These are phyloP conservation scores for Globodera rostochiensis DNA, from an alignment of 1,140 invertebrate genomes.

Conservation along the genomic window DNA sequence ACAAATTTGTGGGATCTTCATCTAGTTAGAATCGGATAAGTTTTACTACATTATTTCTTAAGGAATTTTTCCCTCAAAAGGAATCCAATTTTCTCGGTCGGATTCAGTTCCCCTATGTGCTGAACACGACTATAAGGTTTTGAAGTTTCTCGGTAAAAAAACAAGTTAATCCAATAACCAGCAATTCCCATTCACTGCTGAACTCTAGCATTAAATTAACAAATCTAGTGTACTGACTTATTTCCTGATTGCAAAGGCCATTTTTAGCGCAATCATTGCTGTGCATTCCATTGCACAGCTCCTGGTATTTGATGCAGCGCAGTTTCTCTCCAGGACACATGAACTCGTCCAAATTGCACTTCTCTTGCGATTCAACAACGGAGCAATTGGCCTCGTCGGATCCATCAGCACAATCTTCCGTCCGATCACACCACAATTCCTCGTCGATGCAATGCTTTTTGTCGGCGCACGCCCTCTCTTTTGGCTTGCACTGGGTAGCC, in stretches of 20 bases:
- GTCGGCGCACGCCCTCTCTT: conserved; percentile 70
- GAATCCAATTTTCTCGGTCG: too few relatives aligned
- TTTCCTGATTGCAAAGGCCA: conserved; percentile 37
- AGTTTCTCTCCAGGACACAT: conserved; percentile 45
- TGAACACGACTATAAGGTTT: too few relatives aligned
- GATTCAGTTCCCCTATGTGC: too few relatives aligned
- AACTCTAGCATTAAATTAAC: too few relatives aligned
- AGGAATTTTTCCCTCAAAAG: too few relatives aligned
- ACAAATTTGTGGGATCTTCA: too few relatives aligned
- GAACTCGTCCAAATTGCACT: conserved; percentile 54
- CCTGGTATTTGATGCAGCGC: conserved; percentile 49
- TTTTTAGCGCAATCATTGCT: conserved; percentile 3
- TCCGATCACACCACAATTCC: conserved; percentile 72
- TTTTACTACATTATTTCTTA: too few relatives aligned
- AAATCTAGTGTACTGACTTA: conserved; percentile 1
- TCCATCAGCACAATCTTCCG: conserved; percentile 73
- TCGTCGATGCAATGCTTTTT: conserved; percentile 74
- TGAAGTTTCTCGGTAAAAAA: too few relatives aligned
- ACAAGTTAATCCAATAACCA: too few relatives aligned
- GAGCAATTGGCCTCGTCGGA: conserved; percentile 77
- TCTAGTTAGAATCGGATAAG: too few relatives aligned
- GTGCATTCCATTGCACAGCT: conserved; percentile 44
- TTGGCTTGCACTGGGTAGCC: conserved; percentile 15
- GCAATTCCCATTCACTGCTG: too few relatives aligned
- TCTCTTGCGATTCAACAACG: conserved; percentile 3